Evolutionary conservation across 2,113 vertebrate species (phyloP), one percentile per base, ranked within the genome.

Genomic region (Pseudopodoces humilis): DNA sequence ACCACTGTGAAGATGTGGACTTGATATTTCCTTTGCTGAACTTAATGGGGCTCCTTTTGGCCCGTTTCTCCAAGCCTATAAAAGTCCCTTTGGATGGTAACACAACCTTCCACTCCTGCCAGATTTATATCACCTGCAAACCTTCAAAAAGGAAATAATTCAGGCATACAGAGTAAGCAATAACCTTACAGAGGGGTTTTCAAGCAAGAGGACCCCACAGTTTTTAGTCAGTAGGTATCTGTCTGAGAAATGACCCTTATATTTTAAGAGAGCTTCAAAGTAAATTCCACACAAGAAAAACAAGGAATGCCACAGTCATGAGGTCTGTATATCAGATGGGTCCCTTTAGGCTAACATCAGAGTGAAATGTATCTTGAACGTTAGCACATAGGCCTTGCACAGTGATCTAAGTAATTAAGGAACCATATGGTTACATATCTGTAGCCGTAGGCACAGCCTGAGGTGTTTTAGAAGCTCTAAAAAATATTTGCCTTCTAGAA

Each of bases 381-480:
- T 50, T 89, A 91, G 68, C 56, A 83, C 43, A 49, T 25, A 81
- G 76, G 35, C 41, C 43, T 92, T 91, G 67, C 22, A 4, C 33
- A 92, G 68, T 47, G 53, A 83, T 90, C 92, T 74, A 88, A 90
- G 90, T 88, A 92, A 94, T 96, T 93, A 96, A 92, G 47, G 62
- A 94, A 92, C 76, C 94, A 93, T 93, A 95, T 88, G 92, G 85
- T 92, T 94, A 75, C 60, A 62, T 88, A 83, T 88, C 60, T 94
- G 64, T 90, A 92, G 85, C 82, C 55, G 52, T 88, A 92, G 90
- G 93, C 96, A 71, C 37, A 86, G 87, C 94, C 90, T 81, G 93
- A 94, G 90, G 90, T 95, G 83, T 88, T 95, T 90, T 71, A 93
- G 76, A 94, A 95, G 33, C 88, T 94, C 79, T 92, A 27, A 94